A percentile compares a stretch with the other conserved stretches of the same genome.
Conservation (phyloP, 2,888 invertebrate genomes). For the Lasioglossum marginatum region DNA sequence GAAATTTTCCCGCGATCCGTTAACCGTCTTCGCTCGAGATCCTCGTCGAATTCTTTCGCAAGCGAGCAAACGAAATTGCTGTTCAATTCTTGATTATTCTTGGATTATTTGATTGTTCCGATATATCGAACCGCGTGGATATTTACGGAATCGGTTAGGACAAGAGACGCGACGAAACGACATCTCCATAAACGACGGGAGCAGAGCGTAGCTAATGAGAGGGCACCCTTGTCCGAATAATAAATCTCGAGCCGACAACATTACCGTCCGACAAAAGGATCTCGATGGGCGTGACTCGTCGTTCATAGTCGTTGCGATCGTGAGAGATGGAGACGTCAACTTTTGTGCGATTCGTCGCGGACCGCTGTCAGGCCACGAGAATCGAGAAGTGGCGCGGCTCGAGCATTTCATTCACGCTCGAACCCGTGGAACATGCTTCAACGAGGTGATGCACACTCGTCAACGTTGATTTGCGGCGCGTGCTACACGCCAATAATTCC, state of each 20-base stretch:
- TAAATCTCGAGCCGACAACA: conserved; percentile 76
- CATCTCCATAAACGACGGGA: conserved; percentile 65
- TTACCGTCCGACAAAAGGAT: conserved; percentile 71
- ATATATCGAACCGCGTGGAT: neutral
- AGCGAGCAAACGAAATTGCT: neutral
- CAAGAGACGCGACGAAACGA: neutral
- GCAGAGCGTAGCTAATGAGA: conserved; percentile 80
- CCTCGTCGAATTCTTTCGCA: neutral
- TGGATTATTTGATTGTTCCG: no score
- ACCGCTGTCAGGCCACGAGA: conserved; percentile 74
- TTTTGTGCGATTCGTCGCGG: conserved; percentile 82
- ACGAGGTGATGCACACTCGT: conserved; percentile 50
- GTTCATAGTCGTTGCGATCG: conserved; percentile 66
- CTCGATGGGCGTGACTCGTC: conserved; percentile 79
- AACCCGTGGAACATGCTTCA: conserved; percentile 46
- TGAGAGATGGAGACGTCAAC: conserved; percentile 82
- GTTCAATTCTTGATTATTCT: no score
- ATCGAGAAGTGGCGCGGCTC: conserved; percentile 31
- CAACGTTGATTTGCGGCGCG: conserved; percentile 56
- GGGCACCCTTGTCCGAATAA: conserved; percentile 76
- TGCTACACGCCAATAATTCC: conserved; percentile 68
- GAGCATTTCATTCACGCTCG: conserved; percentile 33
- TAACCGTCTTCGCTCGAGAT: neutral
- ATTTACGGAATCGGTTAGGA: neutral
- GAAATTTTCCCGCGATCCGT: neutral